Evolutionary conservation across 2,113 vertebrate species (phyloP).

Genomic region (Jacana jacana): DNA sequence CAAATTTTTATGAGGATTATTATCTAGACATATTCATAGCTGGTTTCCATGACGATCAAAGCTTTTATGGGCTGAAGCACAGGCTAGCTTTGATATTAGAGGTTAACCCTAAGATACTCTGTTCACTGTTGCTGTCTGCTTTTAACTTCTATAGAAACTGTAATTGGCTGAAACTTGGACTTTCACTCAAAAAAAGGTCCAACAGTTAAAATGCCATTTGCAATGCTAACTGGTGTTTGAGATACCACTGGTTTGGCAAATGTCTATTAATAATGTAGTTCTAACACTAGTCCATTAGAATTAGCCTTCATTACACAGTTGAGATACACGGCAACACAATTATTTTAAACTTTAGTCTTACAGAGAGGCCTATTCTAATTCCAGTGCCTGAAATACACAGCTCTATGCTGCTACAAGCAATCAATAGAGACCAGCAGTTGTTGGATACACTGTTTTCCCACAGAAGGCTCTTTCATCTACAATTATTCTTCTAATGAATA

Average conservation of each 20-base stretch:
- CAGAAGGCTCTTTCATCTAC: not conserved
- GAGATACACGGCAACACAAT: not conserved
- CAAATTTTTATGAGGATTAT: not conserved
- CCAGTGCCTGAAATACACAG: not conserved
- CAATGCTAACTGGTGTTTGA: not conserved
- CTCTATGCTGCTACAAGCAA: not conserved
- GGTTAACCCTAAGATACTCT: not conserved
- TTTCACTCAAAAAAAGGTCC: not conserved
- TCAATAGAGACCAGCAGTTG: not conserved
- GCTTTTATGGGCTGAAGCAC: not conserved
- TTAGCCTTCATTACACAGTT: not conserved
- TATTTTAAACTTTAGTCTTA: not conserved
- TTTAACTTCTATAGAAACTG: not conserved
- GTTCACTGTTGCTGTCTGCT: not conserved
- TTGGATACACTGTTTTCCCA: not conserved
- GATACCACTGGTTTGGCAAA: not conserved
- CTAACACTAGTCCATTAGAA: not conserved
- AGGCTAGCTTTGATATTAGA: not conserved
- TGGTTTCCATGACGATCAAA: not conserved
- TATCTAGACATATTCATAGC: not conserved
- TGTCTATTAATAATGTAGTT: not conserved
- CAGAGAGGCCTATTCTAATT: not conserved
- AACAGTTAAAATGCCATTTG: not conserved
- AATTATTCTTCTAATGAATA: not conserved
- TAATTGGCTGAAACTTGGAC: not conserved